phyloP scores from a whole-genome alignment of 2,113 vertebrate genomes.

The Danio rerio region GRCz12tu NC_133195.1:41842501-41843000 shows the following conservation, averaged over 20 bases:
- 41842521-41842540: too few relatives aligned
- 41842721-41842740: too few relatives aligned
- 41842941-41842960: conserved; percentile 56
- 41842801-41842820: not conserved
- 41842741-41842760: too few relatives aligned
- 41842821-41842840: not conserved
- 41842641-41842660: too few relatives aligned
- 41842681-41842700: too few relatives aligned
- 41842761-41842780: not conserved
- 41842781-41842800: not conserved
- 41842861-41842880: not conserved
- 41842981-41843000: conserved; percentile 22
- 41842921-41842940: conserved; percentile 36
- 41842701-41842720: too few relatives aligned
- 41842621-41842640: too few relatives aligned
- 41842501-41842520: not conserved
- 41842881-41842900: conserved; percentile 1
- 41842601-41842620: too few relatives aligned
- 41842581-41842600: too few relatives aligned
- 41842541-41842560: too few relatives aligned
- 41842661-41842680: too few relatives aligned
- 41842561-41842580: too few relatives aligned
- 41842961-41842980: conserved; percentile 36
- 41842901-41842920: not conserved
- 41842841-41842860: not conserved